These are phyloP conservation scores for Atta colombica DNA, from an alignment of 1,140 invertebrate species.

Conservation along the genomic window DNA sequence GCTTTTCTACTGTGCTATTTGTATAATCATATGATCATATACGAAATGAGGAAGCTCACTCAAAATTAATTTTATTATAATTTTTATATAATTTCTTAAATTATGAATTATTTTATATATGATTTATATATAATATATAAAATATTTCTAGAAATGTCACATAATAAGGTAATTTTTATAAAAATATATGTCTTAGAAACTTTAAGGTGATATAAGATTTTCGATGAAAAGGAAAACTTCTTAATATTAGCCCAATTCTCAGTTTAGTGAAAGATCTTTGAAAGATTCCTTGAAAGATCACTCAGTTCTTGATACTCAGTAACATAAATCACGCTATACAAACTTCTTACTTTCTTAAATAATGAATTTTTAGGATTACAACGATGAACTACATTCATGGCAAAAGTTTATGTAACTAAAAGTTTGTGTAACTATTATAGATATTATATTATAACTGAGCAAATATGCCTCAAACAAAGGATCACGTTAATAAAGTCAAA, in stretches of 20 bases:
- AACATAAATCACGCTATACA: background rate
- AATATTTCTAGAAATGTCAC: background rate
- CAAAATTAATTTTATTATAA: background rate
- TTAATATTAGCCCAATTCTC: background rate
- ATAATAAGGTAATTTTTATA: slow-evolving; percentile 4
- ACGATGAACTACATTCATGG: background rate
- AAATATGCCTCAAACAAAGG: background rate
- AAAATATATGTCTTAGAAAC: background rate
- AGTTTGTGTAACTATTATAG: background rate
- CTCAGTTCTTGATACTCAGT: background rate
- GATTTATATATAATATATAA: background rate
- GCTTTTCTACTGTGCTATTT: background rate
- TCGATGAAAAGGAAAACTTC: background rate
- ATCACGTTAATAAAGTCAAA: background rate
- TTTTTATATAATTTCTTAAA: background rate
- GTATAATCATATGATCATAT: background rate
- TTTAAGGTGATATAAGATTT: background rate
- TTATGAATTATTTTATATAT: background rate
- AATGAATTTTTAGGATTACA: background rate
- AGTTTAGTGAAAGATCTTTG: no score
- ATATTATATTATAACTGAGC: slow-evolving; percentile 3
- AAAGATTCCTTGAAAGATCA: background rate
- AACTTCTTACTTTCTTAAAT: slow-evolving; percentile 26
- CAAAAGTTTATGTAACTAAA: background rate
- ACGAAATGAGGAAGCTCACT: background rate